Conservation (phyloP, 2,888 invertebrate species). For the Plutella xylostella region DNA sequence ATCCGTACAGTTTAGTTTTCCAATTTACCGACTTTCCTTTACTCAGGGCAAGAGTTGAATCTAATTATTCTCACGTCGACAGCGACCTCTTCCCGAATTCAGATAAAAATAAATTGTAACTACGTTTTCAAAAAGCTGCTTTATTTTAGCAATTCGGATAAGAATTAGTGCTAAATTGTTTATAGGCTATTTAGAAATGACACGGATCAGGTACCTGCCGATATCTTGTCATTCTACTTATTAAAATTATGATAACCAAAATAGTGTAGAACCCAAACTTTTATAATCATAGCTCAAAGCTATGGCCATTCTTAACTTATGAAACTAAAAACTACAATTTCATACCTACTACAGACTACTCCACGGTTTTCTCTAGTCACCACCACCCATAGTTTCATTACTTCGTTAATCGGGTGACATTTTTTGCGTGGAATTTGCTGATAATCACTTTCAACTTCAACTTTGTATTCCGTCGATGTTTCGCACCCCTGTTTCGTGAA, state of each 20-base stretch:
- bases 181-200: no score
- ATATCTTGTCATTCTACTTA: no score
- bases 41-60: conserved; percentile 51
- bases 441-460: conserved; percentile 57
- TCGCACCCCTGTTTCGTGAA: conserved; percentile 52
- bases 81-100: conserved; percentile 9
- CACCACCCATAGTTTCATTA: conserved; percentile 34
- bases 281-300: no score
- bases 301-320: no score
- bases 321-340: no score
- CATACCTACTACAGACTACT: conserved; percentile 6
- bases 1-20: conserved; percentile 67
- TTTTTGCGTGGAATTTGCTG: conserved; percentile 49
- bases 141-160: no score
- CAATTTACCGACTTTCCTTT: conserved; percentile 65
- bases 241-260: no score
- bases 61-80: conserved; percentile 55
- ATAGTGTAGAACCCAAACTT: no score
- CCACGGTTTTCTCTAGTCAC: conserved; percentile 14
- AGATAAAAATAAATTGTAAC: conserved; percentile 4
- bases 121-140: neutral
- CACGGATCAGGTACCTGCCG: no score
- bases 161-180: no score
- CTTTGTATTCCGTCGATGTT: conserved; percentile 53
- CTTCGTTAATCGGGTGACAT: conserved; percentile 42